Conservation (phyloP, 2,113 vertebrate species). For the Zingel zingel region DNA sequence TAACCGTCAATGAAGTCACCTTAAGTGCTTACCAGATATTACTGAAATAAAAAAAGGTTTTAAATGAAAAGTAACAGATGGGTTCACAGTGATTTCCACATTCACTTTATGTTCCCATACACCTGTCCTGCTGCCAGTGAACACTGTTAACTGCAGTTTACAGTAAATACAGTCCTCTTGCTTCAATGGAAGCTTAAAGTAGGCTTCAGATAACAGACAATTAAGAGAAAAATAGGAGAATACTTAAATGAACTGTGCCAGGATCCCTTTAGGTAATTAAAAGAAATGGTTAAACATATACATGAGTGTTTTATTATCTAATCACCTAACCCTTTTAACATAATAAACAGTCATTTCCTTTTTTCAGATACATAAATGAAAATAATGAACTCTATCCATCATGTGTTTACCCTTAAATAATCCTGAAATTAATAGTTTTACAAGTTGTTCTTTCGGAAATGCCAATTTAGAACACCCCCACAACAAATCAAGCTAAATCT, state of each 20-base stretch:
- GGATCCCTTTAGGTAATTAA: neutral
- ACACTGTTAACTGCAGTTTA: neutral
- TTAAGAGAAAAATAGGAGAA: neutral
- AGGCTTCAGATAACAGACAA: neutral
- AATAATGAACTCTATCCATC: neutral
- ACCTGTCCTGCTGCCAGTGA: neutral
- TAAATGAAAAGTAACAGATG: conserved; percentile 5
- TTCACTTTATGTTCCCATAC: neutral
- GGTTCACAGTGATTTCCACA: neutral
- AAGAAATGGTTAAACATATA: neutral
- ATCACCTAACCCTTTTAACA: neutral
- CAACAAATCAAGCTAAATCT: neutral
- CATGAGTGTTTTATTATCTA: neutral
- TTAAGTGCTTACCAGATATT: neutral
- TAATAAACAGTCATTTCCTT: neutral
- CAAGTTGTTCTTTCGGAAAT: neutral
- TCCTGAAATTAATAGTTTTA: neutral
- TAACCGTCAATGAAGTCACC: neutral
- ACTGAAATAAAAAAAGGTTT: neutral
- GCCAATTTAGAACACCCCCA: neutral
- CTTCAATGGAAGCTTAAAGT: neutral
- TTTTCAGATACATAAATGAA: neutral
- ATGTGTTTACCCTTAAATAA: neutral
- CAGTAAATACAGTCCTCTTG: conserved; percentile 5
- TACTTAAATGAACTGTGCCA: neutral